These are phyloP conservation scores for Lucilia cuprina DNA, from an alignment of 1,140 invertebrate genomes.

Conservation along the genomic window DNA sequence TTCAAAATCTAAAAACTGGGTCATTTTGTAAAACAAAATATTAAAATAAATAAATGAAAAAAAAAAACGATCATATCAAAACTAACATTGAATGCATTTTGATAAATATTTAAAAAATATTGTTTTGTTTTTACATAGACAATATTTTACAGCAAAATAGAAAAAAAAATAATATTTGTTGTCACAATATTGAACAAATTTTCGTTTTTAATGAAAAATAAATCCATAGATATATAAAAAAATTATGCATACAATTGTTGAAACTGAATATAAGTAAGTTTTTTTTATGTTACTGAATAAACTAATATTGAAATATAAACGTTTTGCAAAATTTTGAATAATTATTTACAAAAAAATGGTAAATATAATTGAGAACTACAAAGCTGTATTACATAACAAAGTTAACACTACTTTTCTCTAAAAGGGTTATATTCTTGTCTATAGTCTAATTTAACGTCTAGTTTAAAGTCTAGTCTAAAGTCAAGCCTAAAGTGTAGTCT, in stretches of 20 bases:
- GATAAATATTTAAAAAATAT: not conserved
- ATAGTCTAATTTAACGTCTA: no score
- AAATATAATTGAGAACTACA: no score
- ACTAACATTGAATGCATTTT: not conserved
- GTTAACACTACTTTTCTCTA: no score
- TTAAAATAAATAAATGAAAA: not conserved
- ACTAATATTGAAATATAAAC: not conserved
- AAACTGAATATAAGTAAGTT: not conserved
- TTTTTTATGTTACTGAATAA: not conserved
- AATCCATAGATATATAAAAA: not conserved
- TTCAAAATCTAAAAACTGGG: not conserved
- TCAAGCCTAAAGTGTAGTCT: no score
- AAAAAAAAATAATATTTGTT: not conserved
- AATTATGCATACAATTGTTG: not conserved
- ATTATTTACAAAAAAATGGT: no score
- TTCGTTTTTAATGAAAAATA: not conserved
- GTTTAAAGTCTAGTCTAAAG: no score
- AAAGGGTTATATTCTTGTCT: no score
- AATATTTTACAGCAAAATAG: not conserved
- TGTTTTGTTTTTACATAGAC: not conserved
- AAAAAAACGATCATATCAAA: no score
- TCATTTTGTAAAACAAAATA: not conserved
- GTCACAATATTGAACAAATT: not conserved
- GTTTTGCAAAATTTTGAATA: no score
- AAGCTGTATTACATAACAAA: no score